These are phyloP conservation scores for Oryzias javanicus DNA, from an alignment of 2,113 vertebrate genomes.

Conservation along the genomic window DNA sequence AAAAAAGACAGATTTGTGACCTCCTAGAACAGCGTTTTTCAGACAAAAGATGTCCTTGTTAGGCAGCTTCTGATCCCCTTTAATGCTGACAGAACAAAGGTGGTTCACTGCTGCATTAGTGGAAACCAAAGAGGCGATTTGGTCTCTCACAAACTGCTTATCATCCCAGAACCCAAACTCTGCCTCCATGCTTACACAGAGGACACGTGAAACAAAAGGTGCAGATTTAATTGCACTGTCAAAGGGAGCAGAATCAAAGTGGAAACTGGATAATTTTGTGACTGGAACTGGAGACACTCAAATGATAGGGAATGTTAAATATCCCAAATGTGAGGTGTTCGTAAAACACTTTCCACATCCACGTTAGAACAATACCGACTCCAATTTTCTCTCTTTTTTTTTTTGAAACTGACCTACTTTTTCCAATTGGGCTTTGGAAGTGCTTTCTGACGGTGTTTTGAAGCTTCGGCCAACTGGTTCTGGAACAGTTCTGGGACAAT, in stretches of 20 bases:
- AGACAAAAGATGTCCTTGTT: not conserved
- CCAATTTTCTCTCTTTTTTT: not conserved
- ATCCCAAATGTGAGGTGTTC: not conserved
- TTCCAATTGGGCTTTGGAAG: constrained; percentile 3
- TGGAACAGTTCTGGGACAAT: constrained; percentile 18
- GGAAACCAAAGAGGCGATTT: too few relatives aligned
- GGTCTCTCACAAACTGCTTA: too few relatives aligned
- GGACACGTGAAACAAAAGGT: too few relatives aligned
- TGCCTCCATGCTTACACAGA: too few relatives aligned
- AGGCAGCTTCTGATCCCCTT: not conserved
- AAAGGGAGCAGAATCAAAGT: too few relatives aligned
- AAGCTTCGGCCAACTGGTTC: constrained; percentile 19
- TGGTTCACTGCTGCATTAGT: not conserved
- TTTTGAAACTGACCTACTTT: constrained; percentile 10
- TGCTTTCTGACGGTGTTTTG: constrained; percentile 15
- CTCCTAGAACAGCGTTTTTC: not conserved
- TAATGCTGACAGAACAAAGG: not conserved
- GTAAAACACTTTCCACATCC: not conserved
- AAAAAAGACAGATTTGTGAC: not conserved
- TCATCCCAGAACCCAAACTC: too few relatives aligned
- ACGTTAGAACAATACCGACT: not conserved
- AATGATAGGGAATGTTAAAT: not conserved
- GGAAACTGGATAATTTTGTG: too few relatives aligned
- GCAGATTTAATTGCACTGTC: too few relatives aligned
- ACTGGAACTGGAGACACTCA: too few relatives aligned